phyloP scores from a whole-genome alignment of 2,113 vertebrate genomes.

The Hystrix brachyura region DNA sequence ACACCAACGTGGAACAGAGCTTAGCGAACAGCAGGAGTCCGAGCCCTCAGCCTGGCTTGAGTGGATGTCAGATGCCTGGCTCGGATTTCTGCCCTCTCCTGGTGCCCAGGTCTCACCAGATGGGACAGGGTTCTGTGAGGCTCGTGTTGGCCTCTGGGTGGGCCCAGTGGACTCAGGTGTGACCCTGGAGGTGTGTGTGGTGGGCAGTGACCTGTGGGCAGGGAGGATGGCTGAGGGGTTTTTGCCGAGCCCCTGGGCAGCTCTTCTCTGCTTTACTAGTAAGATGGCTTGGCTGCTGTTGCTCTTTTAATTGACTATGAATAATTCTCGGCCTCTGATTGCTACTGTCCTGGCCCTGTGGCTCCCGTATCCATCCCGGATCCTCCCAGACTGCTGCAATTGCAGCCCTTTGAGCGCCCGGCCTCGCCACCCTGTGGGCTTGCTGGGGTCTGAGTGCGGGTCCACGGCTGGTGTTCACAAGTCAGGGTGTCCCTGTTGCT shows the following conservation, averaged over 20 bases:
- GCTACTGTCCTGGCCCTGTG: background rate
- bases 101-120: background rate
- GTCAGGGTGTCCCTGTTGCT: accelerated
- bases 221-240: background rate
- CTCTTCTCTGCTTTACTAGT: background rate
- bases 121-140: background rate
- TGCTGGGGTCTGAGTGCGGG: accelerated
- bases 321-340: background rate
- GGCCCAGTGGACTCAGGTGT: background rate
- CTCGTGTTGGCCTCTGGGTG: accelerated
- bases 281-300: background rate
- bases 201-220: accelerated
- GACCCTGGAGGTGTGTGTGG: background rate
- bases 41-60: background rate
- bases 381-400: accelerated
- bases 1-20: background rate
- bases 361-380: no score
- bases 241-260: background rate
- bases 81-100: background rate
- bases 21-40: background rate
- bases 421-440: background rate
- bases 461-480: background rate
- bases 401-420: background rate
- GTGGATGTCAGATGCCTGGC: background rate
- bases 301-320: background rate